These are phyloP conservation scores for Pelecanoides urinatrix DNA, from an alignment of 2,113 vertebrate species.

Conservation along the genomic window DNA sequence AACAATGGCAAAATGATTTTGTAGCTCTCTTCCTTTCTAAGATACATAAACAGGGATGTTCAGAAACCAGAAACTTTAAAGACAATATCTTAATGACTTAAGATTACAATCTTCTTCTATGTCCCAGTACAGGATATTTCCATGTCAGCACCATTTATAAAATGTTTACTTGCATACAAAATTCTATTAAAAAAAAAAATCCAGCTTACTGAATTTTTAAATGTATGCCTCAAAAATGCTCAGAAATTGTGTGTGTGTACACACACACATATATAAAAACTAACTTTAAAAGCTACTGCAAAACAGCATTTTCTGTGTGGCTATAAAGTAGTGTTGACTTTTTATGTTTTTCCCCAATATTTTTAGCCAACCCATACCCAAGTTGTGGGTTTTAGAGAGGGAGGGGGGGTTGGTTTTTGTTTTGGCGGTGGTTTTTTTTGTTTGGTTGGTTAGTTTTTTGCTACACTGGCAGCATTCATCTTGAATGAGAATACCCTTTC, in stretches of 20 bases:
- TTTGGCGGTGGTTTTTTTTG: not conserved
- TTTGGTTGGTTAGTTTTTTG: not conserved
- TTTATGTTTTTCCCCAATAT: not conserved
- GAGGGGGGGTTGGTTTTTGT: not conserved
- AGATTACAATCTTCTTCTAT: not conserved
- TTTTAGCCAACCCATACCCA: not conserved
- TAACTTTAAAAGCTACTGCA: not conserved
- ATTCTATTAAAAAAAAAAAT: not conserved
- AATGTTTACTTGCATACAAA: not conserved
- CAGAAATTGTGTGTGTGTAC: not conserved
- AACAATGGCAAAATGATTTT: not conserved
- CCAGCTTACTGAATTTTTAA: not conserved
- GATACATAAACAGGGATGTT: not conserved
- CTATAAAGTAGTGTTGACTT: not conserved
- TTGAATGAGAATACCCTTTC: not conserved
- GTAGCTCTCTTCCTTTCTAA: not conserved
- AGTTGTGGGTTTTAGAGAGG: not conserved
- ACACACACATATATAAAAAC: not conserved
- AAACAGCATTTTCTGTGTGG: not conserved
- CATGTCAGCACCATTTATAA: not conserved
- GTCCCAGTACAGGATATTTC: not conserved
- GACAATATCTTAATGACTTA: not conserved
- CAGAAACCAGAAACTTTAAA: not conserved
- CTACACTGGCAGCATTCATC: not conserved
- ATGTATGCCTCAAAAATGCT: not conserved